Conservation (phyloP, 2,888 invertebrate genomes). For the Nysson spinosus region DNA sequence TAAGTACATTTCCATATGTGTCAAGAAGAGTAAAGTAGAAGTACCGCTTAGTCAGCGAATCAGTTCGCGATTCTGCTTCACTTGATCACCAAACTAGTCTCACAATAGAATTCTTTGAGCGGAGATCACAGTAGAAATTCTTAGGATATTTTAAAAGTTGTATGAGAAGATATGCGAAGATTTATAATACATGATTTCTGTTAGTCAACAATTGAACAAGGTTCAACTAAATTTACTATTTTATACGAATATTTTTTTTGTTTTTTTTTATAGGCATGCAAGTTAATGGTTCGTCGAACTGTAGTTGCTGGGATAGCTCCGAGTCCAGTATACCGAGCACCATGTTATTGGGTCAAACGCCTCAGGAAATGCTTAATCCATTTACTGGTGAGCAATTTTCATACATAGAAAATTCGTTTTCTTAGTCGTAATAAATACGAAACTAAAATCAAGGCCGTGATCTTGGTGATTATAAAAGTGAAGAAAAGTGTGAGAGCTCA, state of each 20-base stretch:
- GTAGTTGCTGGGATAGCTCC: conserved; percentile 74
- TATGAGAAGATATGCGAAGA: conserved; percentile 3
- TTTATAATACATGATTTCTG: too few relatives aligned
- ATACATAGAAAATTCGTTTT: conserved; percentile 11
- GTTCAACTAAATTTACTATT: too few relatives aligned
- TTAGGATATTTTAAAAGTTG: too few relatives aligned
- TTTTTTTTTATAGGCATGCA: conserved; percentile 69
- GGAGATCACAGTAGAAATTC: neutral
- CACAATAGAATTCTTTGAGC: neutral
- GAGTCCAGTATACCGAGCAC: conserved; percentile 73
- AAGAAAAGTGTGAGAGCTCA: conserved; percentile 54
- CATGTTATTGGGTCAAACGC: conserved; percentile 74
- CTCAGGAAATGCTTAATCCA: conserved; percentile 74
- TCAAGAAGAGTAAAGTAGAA: conserved; percentile 20
- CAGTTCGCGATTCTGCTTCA: conserved; percentile 17
- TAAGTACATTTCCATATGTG: conserved; percentile 42
- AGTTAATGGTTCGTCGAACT: conserved; percentile 74
- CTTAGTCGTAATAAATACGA: neutral
- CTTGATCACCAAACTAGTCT: conserved; percentile 35
- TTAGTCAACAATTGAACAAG: too few relatives aligned
- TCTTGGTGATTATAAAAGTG: conserved; percentile 30
- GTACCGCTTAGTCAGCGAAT: conserved; percentile 50
- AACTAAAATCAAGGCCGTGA: neutral
- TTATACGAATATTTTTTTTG: too few relatives aligned
- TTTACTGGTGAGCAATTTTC: conserved; percentile 68